Conservation (phyloP, 2,113 vertebrate genomes). For the Sterrhoptilus dennistouni region DNA sequence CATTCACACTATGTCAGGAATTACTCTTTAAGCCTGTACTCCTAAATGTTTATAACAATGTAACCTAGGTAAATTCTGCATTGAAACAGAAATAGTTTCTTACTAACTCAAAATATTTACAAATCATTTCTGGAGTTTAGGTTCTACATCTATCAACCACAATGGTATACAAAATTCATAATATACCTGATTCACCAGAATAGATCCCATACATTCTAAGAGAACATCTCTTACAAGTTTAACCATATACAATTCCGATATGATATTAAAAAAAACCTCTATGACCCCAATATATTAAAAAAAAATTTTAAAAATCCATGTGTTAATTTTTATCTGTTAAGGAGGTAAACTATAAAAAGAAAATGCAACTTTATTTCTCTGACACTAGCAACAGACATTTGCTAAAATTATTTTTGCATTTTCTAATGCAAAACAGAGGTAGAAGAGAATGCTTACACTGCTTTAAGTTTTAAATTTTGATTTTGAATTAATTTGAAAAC, state of each 20-base stretch:
- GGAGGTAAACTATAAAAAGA: not conserved
- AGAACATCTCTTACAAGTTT: not conserved
- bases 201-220: not conserved
- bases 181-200: not conserved
- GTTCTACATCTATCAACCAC: not conserved
- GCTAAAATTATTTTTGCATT: not conserved
- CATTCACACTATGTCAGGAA: not conserved
- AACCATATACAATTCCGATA: not conserved
- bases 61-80: not conserved
- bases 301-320: not conserved
- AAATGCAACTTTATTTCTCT: not conserved
- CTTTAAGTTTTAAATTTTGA: not conserved
- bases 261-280: not conserved
- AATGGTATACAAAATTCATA: not conserved
- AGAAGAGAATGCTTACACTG: not conserved
- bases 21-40: not conserved
- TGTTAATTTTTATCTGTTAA: not conserved
- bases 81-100: not conserved
- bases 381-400: not conserved
- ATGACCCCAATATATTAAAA: not conserved
- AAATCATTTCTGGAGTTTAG: not conserved
- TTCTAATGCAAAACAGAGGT: not conserved
- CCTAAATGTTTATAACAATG: not conserved
- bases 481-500: not conserved
- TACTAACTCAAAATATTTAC: not conserved